Base-by-base conservation (phyloP, 2,888 invertebrate genomes). In the Temnothorax ravouxi region DNA sequence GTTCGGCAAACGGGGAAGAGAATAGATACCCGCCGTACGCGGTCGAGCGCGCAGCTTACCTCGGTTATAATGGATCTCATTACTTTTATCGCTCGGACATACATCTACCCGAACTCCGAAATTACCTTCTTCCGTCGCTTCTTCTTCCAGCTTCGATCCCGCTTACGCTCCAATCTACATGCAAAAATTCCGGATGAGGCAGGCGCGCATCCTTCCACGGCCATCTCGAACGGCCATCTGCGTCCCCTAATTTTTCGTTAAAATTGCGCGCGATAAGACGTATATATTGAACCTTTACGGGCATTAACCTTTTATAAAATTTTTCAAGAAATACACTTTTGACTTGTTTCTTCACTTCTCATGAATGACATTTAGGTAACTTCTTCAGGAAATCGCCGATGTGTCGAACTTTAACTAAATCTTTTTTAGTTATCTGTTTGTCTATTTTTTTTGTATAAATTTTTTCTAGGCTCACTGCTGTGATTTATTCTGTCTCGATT, bases 51-150 rank as follows among this genome's bases (percentile, higher is more conserved):
- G 67, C 89, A 87, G 89, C 91, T 93, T 92, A 91, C 93, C 91
- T 91, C 88, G 69, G 91, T 93, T 94, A 93, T 94, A 93, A 94
- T 93, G 93, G 93, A 94, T 94, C 94, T 93, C 94, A 93, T 94
- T 94, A 94, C 93, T 94, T 94, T 94, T 94, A 94, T 94, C 93
- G 93, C 91, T 87, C 80, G 91, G 91, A 92, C 93, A 92, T 93
- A 94, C 93, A 93, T 94, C 92, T 89, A 91, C 86, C 88, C 83
- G 88, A 83, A 91, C 92, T 91, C 92, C 88, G 91, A 93, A 93
- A 94, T 94, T 94, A 91, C 93, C 91, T 90, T 88, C 87, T 84
- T 84, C 84, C 84, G 80, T 64, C 67, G 44, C 59, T 54, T 69
- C 79, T 61, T 67, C 83, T 61, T 77, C 62, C 56, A 54, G 66